Percentiles rank a stretch among this genome's conserved stretches.
Conservation (phyloP, 1,140 invertebrate genomes). For the Aricia agestis region DNA sequence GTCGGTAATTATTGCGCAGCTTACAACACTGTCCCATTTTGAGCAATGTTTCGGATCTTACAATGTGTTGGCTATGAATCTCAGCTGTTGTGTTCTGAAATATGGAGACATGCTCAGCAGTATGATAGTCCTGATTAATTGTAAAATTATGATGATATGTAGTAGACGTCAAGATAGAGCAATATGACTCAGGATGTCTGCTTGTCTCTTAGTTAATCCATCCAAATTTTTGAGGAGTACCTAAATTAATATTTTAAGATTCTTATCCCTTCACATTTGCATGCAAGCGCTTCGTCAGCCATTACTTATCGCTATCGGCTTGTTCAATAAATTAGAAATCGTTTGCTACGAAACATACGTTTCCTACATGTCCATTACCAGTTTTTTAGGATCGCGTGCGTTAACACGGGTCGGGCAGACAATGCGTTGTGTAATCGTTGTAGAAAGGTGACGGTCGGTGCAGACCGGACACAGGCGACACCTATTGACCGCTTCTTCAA, state of each 20-base stretch:
- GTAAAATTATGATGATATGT: too few species aligned
- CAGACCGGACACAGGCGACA: not conserved
- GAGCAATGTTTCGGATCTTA: not conserved
- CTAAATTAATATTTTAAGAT: too few species aligned
- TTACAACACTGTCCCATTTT: not conserved
- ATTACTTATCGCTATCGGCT: not conserved
- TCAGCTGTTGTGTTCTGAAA: not conserved
- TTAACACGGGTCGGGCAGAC: conserved; percentile 17
- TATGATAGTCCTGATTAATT: too few species aligned
- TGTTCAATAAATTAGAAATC: not conserved
- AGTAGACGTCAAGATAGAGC: too few species aligned
- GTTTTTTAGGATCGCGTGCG: conserved; percentile 2
- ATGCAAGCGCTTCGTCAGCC: not conserved
- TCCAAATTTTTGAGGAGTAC: too few species aligned
- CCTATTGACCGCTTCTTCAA: too few species aligned
- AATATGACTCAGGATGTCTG: too few species aligned
- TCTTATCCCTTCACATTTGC: too few species aligned
- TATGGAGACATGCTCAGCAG: not conserved
- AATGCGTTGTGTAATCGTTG: conserved; percentile 34
- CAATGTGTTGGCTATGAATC: not conserved
- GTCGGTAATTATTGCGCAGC: not conserved
- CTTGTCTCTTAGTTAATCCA: too few species aligned
- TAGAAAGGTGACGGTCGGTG: conserved; percentile 32
- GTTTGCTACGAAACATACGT: not conserved
- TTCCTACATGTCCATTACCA: not conserved